Conservation (phyloP, 2,797 vertebrate genomes). For the Urocyon cinereoargenteus region DNA sequence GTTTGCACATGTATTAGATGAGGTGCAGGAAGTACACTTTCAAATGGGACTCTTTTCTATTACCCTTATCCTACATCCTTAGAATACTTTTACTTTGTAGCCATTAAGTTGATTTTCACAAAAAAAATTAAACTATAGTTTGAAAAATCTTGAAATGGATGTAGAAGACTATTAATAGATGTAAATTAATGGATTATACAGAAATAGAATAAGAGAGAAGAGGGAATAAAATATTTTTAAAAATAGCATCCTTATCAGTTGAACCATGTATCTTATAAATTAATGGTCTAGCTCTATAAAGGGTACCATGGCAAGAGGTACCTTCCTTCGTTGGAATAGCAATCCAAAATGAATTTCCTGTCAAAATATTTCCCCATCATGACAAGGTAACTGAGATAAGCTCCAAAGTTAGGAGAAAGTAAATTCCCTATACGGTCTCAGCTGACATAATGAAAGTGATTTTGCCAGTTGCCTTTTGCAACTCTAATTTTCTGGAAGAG, state of each 20-base stretch:
- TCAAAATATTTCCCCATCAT: not conserved
- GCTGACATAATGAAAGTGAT: not conserved
- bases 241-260: not conserved
- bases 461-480: constrained; percentile 13
- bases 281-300: not conserved
- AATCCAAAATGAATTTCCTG: not conserved
- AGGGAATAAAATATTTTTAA: not conserved
- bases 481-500: constrained; percentile 15
- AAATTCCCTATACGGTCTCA: not conserved
- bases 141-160: not conserved
- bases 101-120: not conserved
- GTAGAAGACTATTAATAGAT: not conserved
- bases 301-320: accelerated
- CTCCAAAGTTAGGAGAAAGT: not conserved
- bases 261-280: not conserved
- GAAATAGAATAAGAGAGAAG: not conserved
- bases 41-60: not conserved
- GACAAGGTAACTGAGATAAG: not conserved
- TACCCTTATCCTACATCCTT: no score
- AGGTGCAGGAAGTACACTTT: not conserved
- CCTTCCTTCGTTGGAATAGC: not conserved
- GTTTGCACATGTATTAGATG: not conserved
- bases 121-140: not conserved
- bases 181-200: not conserved
- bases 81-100: not conserved